These are phyloP conservation scores for Parapsyche elsis DNA, from an alignment of 1,140 invertebrate species.

Conservation along the genomic window DNA sequence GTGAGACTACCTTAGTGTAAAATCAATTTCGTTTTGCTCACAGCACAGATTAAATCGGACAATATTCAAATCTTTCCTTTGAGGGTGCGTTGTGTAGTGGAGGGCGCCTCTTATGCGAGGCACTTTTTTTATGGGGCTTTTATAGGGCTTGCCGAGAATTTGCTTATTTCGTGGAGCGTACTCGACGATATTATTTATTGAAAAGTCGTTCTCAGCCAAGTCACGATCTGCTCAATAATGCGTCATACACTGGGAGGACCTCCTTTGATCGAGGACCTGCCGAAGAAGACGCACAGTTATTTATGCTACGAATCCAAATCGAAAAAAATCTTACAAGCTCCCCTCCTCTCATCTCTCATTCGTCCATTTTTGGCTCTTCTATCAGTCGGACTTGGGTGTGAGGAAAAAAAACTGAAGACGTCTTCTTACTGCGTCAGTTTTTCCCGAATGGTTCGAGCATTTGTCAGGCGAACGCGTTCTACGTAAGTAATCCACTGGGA, in stretches of 20 bases:
- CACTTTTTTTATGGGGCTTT: not conserved
- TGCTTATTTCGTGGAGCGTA: slow-evolving; percentile 12
- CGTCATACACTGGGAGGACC: slow-evolving; percentile 30
- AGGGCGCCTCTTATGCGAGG: no score
- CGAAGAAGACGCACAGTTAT: slow-evolving; percentile 31
- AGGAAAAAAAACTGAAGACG: not conserved
- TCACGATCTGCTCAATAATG: slow-evolving; percentile 39
- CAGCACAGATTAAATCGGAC: no score
- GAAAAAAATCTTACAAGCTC: not conserved
- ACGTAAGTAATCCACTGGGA: slow-evolving; percentile 3
- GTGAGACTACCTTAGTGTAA: no score
- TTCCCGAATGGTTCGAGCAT: not conserved
- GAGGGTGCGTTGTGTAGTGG: no score
- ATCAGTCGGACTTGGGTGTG: not conserved
- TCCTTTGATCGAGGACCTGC: slow-evolving; percentile 38
- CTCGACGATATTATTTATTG: slow-evolving; percentile 40
- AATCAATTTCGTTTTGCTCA: no score
- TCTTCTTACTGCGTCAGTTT: not conserved
- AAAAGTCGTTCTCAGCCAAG: slow-evolving; percentile 41
- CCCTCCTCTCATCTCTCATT: no score
- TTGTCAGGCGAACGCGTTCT: not conserved
- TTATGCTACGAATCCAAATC: slow-evolving; percentile 8
- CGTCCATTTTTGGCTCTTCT: no score
- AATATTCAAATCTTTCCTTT: no score
- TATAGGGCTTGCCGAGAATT: slow-evolving; percentile 13